A percentile compares a stretch with the other conserved stretches of the same genome.
Evolutionary conservation across 2,113 vertebrate species (phyloP).

Genomic region (Semnornis frantzii): DNA sequence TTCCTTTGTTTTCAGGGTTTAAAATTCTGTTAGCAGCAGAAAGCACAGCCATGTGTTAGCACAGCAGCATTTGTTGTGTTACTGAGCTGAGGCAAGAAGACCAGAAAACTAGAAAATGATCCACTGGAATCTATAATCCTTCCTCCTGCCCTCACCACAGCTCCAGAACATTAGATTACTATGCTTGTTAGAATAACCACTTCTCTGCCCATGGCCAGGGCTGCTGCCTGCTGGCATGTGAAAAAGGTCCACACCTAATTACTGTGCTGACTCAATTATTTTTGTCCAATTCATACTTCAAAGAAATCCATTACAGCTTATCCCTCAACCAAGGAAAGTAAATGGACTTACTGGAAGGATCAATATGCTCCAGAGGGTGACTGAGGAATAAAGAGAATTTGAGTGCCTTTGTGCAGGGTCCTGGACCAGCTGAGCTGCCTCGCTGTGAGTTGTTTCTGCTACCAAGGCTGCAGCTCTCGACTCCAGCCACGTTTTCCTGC

Average conservation of each 20-base stretch:
- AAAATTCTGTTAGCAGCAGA: background rate
- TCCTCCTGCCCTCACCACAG: background rate
- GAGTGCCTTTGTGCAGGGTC: background rate
- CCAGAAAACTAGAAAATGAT: slow-evolving; percentile 29
- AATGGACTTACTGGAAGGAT: background rate
- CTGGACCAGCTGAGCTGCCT: background rate
- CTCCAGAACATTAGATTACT: slow-evolving; percentile 27
- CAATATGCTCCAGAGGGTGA: background rate
- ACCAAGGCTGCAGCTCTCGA: background rate
- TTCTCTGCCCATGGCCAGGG: background rate
- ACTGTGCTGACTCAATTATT: background rate
- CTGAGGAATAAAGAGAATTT: background rate
- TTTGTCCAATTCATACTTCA: slow-evolving; percentile 15
- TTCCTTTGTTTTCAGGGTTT: background rate
- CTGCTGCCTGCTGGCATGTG: background rate
- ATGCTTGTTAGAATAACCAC: background rate
- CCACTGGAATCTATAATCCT: slow-evolving; percentile 7
- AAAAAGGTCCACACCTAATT: slow-evolving; percentile 18
- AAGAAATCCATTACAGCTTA: background rate
- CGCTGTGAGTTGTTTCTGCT: background rate
- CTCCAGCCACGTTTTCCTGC: background rate
- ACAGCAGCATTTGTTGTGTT: slow-evolving; percentile 15
- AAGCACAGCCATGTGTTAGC: slow-evolving; percentile 1
- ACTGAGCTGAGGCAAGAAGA: slow-evolving; percentile 48
- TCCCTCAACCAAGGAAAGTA: background rate